Conservation (phyloP, 2,113 vertebrate species). For the Ptilonorhynchus violaceus region DNA sequence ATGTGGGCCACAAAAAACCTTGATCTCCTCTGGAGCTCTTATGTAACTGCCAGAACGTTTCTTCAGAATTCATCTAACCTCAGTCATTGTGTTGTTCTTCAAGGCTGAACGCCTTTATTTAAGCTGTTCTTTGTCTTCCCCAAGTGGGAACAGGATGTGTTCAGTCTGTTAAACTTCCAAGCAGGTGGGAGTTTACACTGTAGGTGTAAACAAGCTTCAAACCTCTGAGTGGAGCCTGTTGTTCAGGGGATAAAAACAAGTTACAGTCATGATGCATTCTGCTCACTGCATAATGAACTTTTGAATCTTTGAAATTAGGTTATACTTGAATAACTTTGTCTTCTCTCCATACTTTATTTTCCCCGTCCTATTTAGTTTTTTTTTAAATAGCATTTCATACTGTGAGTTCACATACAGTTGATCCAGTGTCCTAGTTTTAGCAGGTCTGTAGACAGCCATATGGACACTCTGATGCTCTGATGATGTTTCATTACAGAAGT, state of each 20-base stretch:
- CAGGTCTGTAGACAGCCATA: background rate
- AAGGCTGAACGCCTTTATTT: constrained; percentile 12
- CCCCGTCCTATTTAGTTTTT: background rate
- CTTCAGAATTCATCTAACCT: background rate
- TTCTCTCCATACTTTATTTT: background rate
- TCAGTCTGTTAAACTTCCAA: background rate
- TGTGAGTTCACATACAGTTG: background rate
- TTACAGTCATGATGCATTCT: background rate
- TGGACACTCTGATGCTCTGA: background rate
- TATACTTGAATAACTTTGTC: background rate
- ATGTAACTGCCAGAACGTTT: constrained; percentile 14
- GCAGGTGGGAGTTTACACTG: background rate
- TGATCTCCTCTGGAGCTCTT: background rate
- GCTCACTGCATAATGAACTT: background rate
- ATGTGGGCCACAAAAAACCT: background rate
- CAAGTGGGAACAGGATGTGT: background rate
- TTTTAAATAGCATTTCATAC: background rate
- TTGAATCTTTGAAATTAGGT: background rate
- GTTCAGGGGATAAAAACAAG: background rate
- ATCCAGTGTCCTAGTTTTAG: background rate
- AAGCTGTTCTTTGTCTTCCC: background rate
- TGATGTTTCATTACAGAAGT: background rate
- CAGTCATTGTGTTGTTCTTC: background rate
- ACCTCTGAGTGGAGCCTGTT: background rate
- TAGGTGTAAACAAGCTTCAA: background rate